A percentile compares a stretch with the other conserved stretches of the same genome.
These are phyloP conservation scores for Aramus guarauna DNA, from an alignment of 2,113 vertebrate species.

Conservation along the genomic window DNA sequence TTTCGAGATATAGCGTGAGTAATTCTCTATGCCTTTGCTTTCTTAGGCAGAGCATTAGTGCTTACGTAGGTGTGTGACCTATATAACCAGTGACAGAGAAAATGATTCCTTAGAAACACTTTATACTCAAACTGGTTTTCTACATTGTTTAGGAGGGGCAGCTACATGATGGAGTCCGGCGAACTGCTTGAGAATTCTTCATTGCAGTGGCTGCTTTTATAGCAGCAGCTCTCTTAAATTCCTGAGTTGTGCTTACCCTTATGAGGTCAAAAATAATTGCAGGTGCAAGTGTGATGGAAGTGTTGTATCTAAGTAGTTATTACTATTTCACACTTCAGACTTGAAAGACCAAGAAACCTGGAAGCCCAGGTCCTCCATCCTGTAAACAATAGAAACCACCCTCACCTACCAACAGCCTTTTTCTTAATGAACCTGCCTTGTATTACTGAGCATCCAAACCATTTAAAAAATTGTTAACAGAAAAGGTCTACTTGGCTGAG, in stretches of 20 bases:
- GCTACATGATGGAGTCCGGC: neutral
- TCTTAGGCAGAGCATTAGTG: neutral
- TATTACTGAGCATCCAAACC: neutral
- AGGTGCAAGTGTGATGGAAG: neutral
- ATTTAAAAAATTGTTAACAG: neutral
- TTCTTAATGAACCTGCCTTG: neutral
- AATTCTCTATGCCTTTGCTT: neutral
- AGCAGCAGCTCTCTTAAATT: neutral
- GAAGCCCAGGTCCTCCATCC: neutral
- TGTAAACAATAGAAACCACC: neutral
- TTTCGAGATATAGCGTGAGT: neutral
- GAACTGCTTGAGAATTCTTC: neutral
- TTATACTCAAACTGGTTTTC: neutral
- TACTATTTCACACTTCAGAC: neutral
- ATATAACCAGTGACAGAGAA: conserved; percentile 26
- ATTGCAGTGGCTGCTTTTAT: neutral
- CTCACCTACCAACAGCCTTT: neutral
- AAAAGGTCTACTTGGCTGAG: neutral
- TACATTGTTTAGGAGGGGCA: neutral
- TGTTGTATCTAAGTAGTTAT: neutral
- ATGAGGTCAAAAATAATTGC: neutral
- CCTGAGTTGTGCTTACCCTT: neutral
- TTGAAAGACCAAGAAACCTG: neutral
- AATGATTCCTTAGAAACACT: neutral
- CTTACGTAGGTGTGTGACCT: conserved; percentile 57